These are phyloP conservation scores for Drosophila parvula DNA, from an alignment of 1,140 invertebrate genomes.

Conservation along the genomic window DNA sequence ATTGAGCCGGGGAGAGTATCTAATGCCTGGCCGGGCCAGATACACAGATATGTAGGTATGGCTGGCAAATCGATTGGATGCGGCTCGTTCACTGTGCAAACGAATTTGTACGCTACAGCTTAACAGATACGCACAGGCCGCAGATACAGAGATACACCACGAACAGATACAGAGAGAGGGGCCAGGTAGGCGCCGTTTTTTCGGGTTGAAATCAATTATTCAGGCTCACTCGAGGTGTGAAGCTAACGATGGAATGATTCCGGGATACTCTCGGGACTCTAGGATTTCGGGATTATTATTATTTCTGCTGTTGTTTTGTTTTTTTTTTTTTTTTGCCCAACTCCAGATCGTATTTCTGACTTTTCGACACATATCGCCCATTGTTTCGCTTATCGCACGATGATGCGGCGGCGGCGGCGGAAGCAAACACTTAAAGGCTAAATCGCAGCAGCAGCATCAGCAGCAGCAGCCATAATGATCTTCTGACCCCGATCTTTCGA, in stretches of 20 bases:
- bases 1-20: constrained; percentile 48
- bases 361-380: constrained; percentile 32
- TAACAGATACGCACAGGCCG: constrained; percentile 46
- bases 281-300: constrained; percentile 8
- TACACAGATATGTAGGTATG: constrained; percentile 10
- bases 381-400: constrained; percentile 3
- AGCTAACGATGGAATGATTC: constrained; percentile 64
- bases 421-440: constrained; percentile 55
- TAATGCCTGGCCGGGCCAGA: constrained; percentile 24
- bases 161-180: constrained; percentile 18
- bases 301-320: background rate
- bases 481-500: constrained; percentile 35
- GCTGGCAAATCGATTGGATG: constrained; percentile 66
- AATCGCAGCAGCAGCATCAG: constrained; percentile 16
- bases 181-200: constrained; percentile 57
- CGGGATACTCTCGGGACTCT: background rate
- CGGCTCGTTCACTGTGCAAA: constrained; percentile 74
- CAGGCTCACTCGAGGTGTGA: constrained; percentile 68
- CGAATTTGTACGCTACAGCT: constrained; percentile 64
- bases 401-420: constrained; percentile 19
- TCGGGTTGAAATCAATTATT: constrained; percentile 65
- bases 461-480: constrained; percentile 39
- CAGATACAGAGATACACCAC: constrained; percentile 46
- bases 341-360: constrained; percentile 42
- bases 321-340: constrained; percentile 4